A percentile compares a stretch with the other conserved stretches of the same genome.
These are phyloP conservation scores for Epizoanthus stellaris DNA, from an alignment of 92 coral and sea anemone species.

Conservation along the genomic window DNA sequence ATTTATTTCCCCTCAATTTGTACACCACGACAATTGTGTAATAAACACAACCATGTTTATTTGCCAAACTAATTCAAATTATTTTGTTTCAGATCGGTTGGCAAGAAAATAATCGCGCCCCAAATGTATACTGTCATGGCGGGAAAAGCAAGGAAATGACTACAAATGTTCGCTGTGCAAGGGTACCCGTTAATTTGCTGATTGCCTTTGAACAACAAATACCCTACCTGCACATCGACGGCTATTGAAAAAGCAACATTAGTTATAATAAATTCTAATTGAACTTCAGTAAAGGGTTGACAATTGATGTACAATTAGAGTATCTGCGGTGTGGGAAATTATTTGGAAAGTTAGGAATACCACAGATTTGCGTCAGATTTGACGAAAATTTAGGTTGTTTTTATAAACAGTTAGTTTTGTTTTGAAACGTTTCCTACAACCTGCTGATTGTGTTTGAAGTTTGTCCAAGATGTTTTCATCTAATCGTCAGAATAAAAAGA, in stretches of 20 bases:
- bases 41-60: constrained; percentile 12
- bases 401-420: constrained; percentile 14
- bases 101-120: background rate
- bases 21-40: background rate
- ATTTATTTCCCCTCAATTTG: background rate
- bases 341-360: constrained; percentile 26
- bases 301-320: constrained; percentile 35
- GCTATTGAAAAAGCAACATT: constrained; percentile 37
- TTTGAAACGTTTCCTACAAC: constrained; percentile 25
- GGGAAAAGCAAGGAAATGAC: background rate
- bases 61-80: constrained; percentile 13
- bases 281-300: constrained; percentile 6
- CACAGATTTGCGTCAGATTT: constrained; percentile 24
- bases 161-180: background rate
- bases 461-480: constrained; percentile 42
- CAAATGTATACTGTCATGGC: constrained; percentile 3
- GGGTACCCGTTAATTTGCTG: constrained; percentile 44
- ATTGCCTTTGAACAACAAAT: constrained; percentile 36
- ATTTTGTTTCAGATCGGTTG: constrained; percentile 14
- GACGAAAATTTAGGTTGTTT: constrained; percentile 21
- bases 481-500: constrained; percentile 3
- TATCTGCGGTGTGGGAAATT: constrained; percentile 21
- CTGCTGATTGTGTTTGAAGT: constrained; percentile 37
- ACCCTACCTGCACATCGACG: constrained; percentile 32
- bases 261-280: constrained; percentile 31